Base-by-base conservation (phyloP, 2,113 vertebrate genomes). In the Carassius gibelio region DNA sequence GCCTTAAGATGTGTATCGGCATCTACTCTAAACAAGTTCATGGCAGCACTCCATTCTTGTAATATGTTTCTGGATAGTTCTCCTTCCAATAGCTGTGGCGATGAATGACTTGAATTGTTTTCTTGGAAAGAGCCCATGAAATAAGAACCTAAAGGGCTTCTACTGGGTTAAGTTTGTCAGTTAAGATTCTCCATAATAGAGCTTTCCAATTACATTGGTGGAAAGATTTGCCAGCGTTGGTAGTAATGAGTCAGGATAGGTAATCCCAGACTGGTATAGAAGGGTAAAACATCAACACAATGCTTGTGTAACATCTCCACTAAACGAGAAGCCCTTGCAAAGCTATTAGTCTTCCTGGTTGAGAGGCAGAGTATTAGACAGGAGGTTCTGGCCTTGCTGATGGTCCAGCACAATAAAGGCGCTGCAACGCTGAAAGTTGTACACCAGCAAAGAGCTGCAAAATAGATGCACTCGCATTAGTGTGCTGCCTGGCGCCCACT, bases 381-480 rank as follows among this genome's bases (percentile, higher is more conserved):
- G 36, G 57, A 79, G 57, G 77, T 79, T 79, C 21, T 79, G 77
- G 21, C 77, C 57, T 79, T 79, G 48, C 50, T 79, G 84, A 85
- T 64, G 62, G 75, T 85, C 84, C 84, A 59, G 64, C 2, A n/a
- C 48, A 85, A 57, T 85, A 62, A 26, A 82, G 42, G 74, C 5
- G 34, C 30, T 45, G 17, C 15, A 5, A 75, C 13, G 36, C 71
- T 86, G 82, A 84, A 81, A 81, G 80, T 83, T 75, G 34, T 81
- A 85, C 61, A 66, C 61, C 55, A 84, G 79, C 42, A 34, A 80
- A 82, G 83, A 87, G 66, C 85, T 76, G 89, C 84, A 48, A 88
- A 87, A 86, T 85, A 87, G 77, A 85, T 84, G 77, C 79, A 83
- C 62, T 84, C 85, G 42, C 83, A 84, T 84, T 88, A 82, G 77